Percentiles rank a stretch among this genome's conserved stretches.
Conservation (phyloP, 2,888 invertebrate species). For the Lypha dubia region DNA sequence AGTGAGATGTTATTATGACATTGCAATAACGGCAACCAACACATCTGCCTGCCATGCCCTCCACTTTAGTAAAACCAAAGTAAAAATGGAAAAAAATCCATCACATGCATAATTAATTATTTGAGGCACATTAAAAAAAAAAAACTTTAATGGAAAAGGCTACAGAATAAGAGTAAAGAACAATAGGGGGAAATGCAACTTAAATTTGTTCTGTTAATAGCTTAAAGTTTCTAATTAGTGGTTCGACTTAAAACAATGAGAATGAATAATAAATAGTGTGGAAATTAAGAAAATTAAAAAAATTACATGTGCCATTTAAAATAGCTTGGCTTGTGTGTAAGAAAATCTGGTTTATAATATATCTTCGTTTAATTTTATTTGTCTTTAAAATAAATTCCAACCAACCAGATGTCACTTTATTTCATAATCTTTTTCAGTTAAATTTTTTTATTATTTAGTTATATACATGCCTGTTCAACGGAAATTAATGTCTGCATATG, state of each 20-base stretch:
- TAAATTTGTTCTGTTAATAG: constrained; percentile 17
- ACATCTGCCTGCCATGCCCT: too few species aligned
- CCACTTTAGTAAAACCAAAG: not conserved
- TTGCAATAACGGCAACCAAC: constrained; percentile 39
- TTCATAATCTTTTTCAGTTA: not conserved
- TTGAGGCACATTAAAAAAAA: constrained; percentile 54
- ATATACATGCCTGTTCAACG: constrained; percentile 33
- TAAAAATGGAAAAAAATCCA: constrained; percentile 33
- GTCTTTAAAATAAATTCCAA: not conserved
- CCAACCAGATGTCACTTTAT: constrained; percentile 3
- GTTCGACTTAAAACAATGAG: constrained; percentile 35
- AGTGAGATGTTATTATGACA: constrained; percentile 49
- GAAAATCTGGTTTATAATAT: too few species aligned
- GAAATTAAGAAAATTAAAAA: not conserved
- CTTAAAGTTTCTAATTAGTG: constrained; percentile 30
- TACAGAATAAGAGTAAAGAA: constrained; percentile 7
- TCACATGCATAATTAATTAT: constrained; percentile 70
- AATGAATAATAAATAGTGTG: constrained; percentile 36
- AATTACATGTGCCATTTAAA: not conserved
- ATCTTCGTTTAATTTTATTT: not conserved
- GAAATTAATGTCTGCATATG: constrained; percentile 71
- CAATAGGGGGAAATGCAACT: constrained; percentile 6
- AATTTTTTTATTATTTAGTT: not conserved
- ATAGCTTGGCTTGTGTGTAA: not conserved
- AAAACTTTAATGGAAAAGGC: constrained; percentile 50